Base-by-base conservation (phyloP, 2,888 invertebrate species). In the Chalcis sispes region DNA sequence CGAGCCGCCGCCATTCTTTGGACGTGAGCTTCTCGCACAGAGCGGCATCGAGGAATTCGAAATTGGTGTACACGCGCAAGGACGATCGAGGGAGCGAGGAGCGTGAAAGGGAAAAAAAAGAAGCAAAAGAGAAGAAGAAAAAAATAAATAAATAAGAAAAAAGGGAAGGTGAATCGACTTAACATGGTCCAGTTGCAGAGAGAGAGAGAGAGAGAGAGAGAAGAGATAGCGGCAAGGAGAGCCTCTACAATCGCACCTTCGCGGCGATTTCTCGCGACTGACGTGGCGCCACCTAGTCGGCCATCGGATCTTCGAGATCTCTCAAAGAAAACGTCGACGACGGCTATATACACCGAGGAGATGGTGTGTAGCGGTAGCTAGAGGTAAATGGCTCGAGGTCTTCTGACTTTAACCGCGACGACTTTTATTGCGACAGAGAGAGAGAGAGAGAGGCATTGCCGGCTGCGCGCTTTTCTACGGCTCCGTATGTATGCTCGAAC, bases 221-320 rank as follows among this genome's bases (percentile, higher is more conserved):
- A 58, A 18, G 42, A 13, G 7, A 23, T 25, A 20, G 8, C 54
- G 64, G n/a, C n/a, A n/a, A n/a, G n/a, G n/a, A n/a, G n/a, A n/a
- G n/a, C n/a, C n/a, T n/a, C n/a, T n/a, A 52, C 65, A 66, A 71
- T 66, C 71, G 59, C 66, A 52, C 59, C 58, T 25, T 42, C 42
- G 29, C 42, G 36, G 36, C 36, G 27, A 40, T 50, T 69, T 75
- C 61, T 20, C 54, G 61, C 58, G 72, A 78, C 65, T 75, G 75
- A 78, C 75, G 75, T 72, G 77, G 77, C 77, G 77, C 77, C 77
- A 78, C 65, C 75, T 69, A 50, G 77, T 56, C 75, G 72, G 67
- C 52, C 5, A 32, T 32, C 32, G 5, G 13, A 74, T 75, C 77
- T 72, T 56, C 48, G n/a, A 59, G 65, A 74, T 77, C 77, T 77